A percentile compares a stretch with the other conserved stretches of the same genome.
phyloP scores from a whole-genome alignment of 2,888 invertebrate genomes.

The Eupithecia exiguata region DNA sequence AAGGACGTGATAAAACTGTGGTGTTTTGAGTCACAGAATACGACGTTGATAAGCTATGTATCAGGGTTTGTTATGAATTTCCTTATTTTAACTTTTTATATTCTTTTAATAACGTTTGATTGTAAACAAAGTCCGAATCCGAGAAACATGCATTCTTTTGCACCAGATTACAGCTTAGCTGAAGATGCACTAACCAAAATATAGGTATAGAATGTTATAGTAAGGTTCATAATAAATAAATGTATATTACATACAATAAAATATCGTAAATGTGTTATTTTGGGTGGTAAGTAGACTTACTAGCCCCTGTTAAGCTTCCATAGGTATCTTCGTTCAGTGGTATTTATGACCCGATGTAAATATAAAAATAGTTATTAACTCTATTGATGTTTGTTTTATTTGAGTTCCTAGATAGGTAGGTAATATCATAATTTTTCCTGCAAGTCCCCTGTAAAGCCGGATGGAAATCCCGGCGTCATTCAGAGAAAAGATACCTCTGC shows the following conservation, averaged over 20 bases:
- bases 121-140: slow-evolving; percentile 59
- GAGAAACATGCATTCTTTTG: slow-evolving; percentile 31
- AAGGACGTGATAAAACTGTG: slow-evolving; percentile 68
- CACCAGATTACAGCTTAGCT: slow-evolving; percentile 56
- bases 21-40: slow-evolving; percentile 59
- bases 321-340: background rate
- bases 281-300: background rate
- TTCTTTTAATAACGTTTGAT: slow-evolving; percentile 63
- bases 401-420: background rate
- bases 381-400: background rate
- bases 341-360: background rate
- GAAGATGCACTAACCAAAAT: slow-evolving; percentile 30
- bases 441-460: slow-evolving; percentile 11
- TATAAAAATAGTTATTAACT: background rate
- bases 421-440: background rate
- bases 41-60: slow-evolving; percentile 59
- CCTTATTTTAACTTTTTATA: slow-evolving; percentile 65
- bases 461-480: slow-evolving; percentile 27
- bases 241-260: background rate
- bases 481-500: background rate
- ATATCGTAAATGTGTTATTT: background rate
- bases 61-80: slow-evolving; percentile 68
- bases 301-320: background rate
- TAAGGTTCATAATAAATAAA: background rate
- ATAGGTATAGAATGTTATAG: slow-evolving; percentile 15